Conservation (phyloP, 2,113 vertebrate species). For the Eolophus roseicapilla region DNA sequence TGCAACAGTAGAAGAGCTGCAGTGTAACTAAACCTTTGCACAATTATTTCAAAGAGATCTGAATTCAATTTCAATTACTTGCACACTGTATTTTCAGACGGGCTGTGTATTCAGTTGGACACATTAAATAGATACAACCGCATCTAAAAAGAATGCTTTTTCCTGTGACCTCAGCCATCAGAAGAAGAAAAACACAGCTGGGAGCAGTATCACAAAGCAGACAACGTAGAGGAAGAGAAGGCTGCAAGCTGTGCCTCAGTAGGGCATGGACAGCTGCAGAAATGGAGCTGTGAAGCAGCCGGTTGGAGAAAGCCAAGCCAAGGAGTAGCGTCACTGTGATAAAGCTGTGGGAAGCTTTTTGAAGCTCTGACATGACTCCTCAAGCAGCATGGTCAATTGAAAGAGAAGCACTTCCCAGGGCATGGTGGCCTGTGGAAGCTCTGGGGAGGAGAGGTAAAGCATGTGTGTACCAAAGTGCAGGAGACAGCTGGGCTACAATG, state of each 20-base stretch:
- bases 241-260: constrained; percentile 53
- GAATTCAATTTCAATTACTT: neutral
- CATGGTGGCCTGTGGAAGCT: neutral
- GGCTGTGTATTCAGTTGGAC: neutral
- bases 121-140: neutral
- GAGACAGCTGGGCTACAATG: neutral
- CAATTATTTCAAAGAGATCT: neutral
- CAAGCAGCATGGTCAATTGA: neutral
- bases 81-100: neutral
- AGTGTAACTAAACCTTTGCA: neutral
- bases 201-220: constrained; percentile 56
- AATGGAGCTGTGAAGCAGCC: neutral
- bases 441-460: neutral
- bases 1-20: neutral
- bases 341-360: constrained; percentile 49
- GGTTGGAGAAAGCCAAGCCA: constrained; percentile 37
- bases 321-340: neutral
- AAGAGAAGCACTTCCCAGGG: neutral
- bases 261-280: constrained; percentile 51
- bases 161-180: constrained; percentile 37
- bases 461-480: neutral
- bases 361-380: constrained; percentile 7
- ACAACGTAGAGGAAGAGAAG: neutral
- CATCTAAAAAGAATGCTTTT: constrained; percentile 40
- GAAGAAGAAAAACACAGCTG: constrained; percentile 65